Evolutionary conservation across 2,888 invertebrate genomes (phyloP), one percentile per base, ranked within the genome.

Genomic region (Elmis aenea): DNA sequence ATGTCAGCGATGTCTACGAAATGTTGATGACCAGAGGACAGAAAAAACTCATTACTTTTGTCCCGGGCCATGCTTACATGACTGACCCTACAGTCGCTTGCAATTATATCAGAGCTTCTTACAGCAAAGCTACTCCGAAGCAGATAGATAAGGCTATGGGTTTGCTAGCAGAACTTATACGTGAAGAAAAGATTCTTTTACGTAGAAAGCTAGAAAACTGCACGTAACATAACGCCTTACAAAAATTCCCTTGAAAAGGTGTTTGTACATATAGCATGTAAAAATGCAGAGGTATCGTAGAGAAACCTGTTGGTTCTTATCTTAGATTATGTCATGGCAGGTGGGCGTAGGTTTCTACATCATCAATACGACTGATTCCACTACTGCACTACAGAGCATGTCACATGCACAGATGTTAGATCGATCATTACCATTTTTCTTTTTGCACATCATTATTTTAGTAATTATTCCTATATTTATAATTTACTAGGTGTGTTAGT

Each of bases 1-100:
- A 76, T 0, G 72, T 88, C 0, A 67, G 74, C 2, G 85, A 88
- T 57, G 82, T 85, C 1, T 79, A 79, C 62, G 75, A 80, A 36
- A 78, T 88, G 79, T 77, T 87, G 8, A 75, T 78, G 69, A 73
- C 77, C 31, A 75, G 80, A 30, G 87, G 85, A 0, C 62, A 81
- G 12, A 70, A 74, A 33, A 78, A 81, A 36, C 77, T 83, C 5
- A 75, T 86, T 1, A 75, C 81, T 57, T 66, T 86, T 46, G 75
- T 82, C 0, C 88, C 88, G 0, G 89, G 88, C 0, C 82, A 80
- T 42, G 82, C 81, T 0, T 88, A 87, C 61, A 74, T 76, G 63
- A 73, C 74, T 30, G 79, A 84, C 61, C 69, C 72, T 1, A 66
- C 66, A 21, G 69, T 73, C 39, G 77, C 82, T 6, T 81, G 79